Percentiles rank a stretch among this genome's conserved stretches.
Conservation (phyloP, 2,113 vertebrate genomes). For the Atractosteus spatula region DNA sequence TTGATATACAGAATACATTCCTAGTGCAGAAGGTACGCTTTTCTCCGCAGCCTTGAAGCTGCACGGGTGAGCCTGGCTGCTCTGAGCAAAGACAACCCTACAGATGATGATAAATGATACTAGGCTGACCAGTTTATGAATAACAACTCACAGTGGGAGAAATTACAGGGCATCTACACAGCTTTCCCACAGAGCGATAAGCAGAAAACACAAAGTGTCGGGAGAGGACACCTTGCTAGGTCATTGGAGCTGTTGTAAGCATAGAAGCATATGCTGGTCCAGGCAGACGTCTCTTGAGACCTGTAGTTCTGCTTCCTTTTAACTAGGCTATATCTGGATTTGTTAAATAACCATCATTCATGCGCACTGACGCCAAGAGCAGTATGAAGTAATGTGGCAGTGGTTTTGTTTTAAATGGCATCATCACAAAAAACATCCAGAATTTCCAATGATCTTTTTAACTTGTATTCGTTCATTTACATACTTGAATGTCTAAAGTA, state of each 20-base stretch:
- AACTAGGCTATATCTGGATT: neutral
- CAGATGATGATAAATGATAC: constrained; percentile 8
- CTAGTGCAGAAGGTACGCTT: neutral
- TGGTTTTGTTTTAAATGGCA: too few relatives aligned
- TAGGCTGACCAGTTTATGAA: constrained; percentile 2
- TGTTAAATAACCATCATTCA: too few relatives aligned
- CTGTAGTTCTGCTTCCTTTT: neutral
- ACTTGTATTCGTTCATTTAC: too few relatives aligned
- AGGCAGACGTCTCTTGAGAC: neutral
- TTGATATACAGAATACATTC: too few relatives aligned
- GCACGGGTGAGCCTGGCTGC: neutral
- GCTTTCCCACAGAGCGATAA: neutral
- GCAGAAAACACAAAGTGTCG: neutral
- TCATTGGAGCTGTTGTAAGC: neutral
- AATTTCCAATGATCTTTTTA: too few relatives aligned
- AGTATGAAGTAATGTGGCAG: too few relatives aligned
- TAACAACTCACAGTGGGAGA: neutral
- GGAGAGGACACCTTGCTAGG: neutral
- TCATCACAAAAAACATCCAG: too few relatives aligned
- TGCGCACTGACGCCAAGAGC: too few relatives aligned
- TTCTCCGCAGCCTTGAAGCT: neutral
- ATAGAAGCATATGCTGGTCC: neutral
- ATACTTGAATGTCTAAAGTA: too few relatives aligned
- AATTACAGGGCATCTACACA: constrained; percentile 5
- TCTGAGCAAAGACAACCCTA: neutral